Evolutionary conservation across 2,888 invertebrate species (phyloP), one percentile per base, ranked within the genome.

Genomic region (Drosophila diplacantha): DNA sequence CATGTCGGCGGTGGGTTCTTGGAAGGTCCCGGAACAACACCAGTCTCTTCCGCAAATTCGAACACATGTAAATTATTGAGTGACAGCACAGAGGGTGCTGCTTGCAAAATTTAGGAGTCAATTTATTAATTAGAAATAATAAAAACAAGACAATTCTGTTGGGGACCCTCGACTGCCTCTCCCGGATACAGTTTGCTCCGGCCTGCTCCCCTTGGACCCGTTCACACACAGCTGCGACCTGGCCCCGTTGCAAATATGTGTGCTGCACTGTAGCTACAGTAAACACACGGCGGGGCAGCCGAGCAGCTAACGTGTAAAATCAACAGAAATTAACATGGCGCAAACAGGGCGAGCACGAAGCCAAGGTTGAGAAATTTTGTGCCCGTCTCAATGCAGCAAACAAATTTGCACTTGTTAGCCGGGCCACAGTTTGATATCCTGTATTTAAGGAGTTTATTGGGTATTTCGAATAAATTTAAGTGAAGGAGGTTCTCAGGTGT

Each of bases 401-500:
- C 73, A 74, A 76, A 82, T 82, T 79, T 81, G 66, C 58, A 66
- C 79, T 70, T 70, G 75, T 73, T 70, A 56, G 64, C 44, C 31
- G 49, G 49, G 18, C 29, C 35, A 69, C 47, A 59, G 61, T 31
- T 34, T 34, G 6, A 16, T 41, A n/a, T 32, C 32, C 32, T 3
- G 29, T 29, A 18, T 1, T 29, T 18, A n/a, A 0, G 24, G n/a
- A 5, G 9, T 9, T 20, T 14, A 3, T 7, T 3, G 14, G 8
- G 31, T 16, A 34, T 16, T 9, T 16, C 2, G 1, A 16, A 9
- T 16, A 41, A 11, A 16, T 26, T 8, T 5, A 22, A 8, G n/a
- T 8, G 1, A 5, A 14, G 5, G 5, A 16, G 16, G n/a, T 2
- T n/a, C 4, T 29, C 9, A 11, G 29, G 29, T 11, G 0, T 29